Evolutionary conservation across 2,113 vertebrate species (phyloP).

Genomic region (Strix uralensis): DNA sequence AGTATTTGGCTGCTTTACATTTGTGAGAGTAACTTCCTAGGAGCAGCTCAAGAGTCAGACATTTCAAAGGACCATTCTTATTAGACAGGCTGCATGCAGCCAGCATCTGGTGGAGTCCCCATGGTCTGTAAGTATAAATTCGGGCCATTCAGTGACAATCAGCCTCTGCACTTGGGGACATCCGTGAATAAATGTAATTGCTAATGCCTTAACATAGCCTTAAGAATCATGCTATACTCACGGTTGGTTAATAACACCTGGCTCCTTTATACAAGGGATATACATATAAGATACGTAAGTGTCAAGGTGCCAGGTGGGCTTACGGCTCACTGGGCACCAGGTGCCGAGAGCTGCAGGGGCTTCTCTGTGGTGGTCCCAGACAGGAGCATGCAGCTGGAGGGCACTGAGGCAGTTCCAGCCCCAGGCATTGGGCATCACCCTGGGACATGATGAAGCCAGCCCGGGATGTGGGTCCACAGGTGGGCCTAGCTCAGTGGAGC

Average conservation of each 20-base stretch:
- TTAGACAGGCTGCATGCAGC: neutral
- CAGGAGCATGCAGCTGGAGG: accelerated
- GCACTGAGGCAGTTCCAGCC: no score
- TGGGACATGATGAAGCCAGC: neutral
- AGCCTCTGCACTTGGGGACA: neutral
- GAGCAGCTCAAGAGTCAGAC: neutral
- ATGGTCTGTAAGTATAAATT: neutral
- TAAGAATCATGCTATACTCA: neutral
- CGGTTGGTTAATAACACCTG: neutral
- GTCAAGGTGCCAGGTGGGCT: neutral
- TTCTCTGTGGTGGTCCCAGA: neutral
- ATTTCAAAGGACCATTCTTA: neutral
- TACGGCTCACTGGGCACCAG: neutral
- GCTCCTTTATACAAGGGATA: neutral
- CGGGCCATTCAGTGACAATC: neutral
- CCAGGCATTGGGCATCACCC: accelerated
- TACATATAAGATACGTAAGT: neutral
- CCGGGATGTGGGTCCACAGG: neutral
- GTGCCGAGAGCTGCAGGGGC: accelerated
- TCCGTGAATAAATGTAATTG: neutral
- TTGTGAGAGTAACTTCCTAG: neutral
- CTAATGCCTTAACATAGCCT: neutral
- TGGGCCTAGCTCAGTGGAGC: accelerated
- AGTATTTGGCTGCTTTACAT: neutral
- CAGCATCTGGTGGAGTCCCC: neutral